Conservation (phyloP, 2,797 vertebrate genomes). For the Iguana delicatissima region DNA sequence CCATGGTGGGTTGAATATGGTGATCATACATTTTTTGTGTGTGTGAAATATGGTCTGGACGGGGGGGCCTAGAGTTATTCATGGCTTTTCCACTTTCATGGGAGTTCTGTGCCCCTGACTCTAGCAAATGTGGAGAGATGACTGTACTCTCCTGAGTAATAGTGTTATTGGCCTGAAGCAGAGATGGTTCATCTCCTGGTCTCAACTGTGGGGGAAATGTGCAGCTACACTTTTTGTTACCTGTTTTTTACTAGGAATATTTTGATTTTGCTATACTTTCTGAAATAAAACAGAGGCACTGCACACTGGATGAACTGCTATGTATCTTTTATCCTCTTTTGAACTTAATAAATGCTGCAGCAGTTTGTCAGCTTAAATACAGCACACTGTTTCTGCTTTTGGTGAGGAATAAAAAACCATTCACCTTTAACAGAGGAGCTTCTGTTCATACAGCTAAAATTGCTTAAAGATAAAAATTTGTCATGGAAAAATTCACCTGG, state of each 20-base stretch:
- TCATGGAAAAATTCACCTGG: neutral
- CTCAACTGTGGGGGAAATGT: too few relatives aligned
- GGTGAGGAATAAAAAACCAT: neutral
- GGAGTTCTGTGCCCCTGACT: too few relatives aligned
- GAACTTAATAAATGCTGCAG: neutral
- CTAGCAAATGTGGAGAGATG: too few relatives aligned
- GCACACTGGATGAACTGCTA: neutral
- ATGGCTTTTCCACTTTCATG: too few relatives aligned
- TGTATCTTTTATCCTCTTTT: neutral
- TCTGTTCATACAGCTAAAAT: neutral
- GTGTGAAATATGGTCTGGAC: too few relatives aligned
- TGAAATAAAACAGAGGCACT: neutral
- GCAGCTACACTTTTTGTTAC: neutral
- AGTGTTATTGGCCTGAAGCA: neutral
- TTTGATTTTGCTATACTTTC: neutral
- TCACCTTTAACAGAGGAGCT: neutral
- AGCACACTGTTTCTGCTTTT: neutral
- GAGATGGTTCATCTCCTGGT: neutral
- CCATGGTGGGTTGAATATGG: too few relatives aligned
- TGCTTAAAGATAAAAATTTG: neutral
- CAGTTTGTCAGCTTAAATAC: neutral
- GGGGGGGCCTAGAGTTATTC: too few relatives aligned
- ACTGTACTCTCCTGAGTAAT: neutral
- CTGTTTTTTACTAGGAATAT: neutral
- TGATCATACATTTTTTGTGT: too few relatives aligned